Conservation (phyloP, 1,140 invertebrate species). For the Hyles euphorbiae region DNA sequence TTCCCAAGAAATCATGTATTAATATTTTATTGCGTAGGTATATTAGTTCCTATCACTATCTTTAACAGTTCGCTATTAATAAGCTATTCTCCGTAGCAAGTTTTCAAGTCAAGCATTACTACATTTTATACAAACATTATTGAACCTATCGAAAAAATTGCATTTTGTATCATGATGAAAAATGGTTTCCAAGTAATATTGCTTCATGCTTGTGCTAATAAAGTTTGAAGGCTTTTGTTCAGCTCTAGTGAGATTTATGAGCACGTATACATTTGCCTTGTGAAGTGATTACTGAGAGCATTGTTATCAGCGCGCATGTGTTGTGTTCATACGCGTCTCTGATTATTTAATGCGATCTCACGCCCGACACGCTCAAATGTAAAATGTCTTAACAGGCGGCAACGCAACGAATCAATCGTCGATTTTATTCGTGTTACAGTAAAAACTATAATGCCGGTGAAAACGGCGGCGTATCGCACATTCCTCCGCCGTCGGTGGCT, state of each 20-base stretch:
- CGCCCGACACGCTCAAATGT: conserved; percentile 21
- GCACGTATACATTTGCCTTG: conserved; percentile 2
- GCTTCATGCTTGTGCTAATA: no score
- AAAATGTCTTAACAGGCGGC: conserved; percentile 52
- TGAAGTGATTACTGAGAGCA: conserved; percentile 20
- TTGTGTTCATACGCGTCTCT: conserved; percentile 52
- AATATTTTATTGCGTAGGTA: no score
- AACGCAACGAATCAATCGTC: conserved; percentile 32
- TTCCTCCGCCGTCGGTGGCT: conserved; percentile 56
- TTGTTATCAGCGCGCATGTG: conserved; percentile 51
- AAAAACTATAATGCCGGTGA: conserved; percentile 47
- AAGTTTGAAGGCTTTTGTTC: neutral
- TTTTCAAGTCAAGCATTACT: no score
- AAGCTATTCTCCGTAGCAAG: no score
- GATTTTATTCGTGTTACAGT: conserved; percentile 51
- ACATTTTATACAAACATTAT: no score
- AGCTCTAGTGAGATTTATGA: neutral
- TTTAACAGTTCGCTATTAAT: no score
- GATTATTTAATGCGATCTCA: conserved; percentile 71
- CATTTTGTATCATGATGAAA: no score
- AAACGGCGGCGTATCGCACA: conserved; percentile 61
- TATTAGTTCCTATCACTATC: no score
- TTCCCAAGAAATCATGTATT: no score
- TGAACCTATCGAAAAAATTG: no score
- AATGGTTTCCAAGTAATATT: no score